phyloP scores from a whole-genome alignment of 2,113 vertebrate species.

The Colaptes auratus region DNA sequence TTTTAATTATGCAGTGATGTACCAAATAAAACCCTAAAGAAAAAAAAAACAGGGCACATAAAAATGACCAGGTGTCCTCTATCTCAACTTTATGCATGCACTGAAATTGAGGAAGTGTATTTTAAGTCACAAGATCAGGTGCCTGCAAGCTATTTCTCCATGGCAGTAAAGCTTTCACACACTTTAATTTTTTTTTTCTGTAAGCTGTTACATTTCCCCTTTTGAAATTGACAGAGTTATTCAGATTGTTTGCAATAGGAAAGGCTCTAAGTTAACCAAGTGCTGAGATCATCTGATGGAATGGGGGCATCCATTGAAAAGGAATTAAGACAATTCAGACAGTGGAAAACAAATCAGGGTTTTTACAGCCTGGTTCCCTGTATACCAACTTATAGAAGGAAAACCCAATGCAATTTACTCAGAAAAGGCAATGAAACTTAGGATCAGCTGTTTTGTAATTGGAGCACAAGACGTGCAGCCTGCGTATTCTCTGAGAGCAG shows the following conservation, averaged over 20 bases:
- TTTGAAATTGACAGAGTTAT: neutral
- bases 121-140: neutral
- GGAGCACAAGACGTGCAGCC: neutral
- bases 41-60: neutral
- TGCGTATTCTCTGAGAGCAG: neutral
- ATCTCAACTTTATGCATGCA: neutral
- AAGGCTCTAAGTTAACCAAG: neutral
- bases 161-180: neutral
- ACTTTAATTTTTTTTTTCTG: neutral
- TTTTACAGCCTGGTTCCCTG: neutral
- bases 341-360: neutral
- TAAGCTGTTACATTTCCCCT: neutral
- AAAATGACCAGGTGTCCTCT: neutral
- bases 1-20: neutral
- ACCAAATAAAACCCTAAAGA: neutral
- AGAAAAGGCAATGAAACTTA: neutral
- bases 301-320: neutral
- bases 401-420: neutral
- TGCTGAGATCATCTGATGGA: neutral
- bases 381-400: neutral
- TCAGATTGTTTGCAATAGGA: rapidly evolving
- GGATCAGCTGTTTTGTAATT: neutral
- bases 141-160: neutral
- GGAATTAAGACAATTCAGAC: neutral
- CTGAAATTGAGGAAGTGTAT: neutral